These are phyloP conservation scores for Monomorium pharaonis DNA, from an alignment of 1,140 invertebrate genomes.

Conservation along the genomic window DNA sequence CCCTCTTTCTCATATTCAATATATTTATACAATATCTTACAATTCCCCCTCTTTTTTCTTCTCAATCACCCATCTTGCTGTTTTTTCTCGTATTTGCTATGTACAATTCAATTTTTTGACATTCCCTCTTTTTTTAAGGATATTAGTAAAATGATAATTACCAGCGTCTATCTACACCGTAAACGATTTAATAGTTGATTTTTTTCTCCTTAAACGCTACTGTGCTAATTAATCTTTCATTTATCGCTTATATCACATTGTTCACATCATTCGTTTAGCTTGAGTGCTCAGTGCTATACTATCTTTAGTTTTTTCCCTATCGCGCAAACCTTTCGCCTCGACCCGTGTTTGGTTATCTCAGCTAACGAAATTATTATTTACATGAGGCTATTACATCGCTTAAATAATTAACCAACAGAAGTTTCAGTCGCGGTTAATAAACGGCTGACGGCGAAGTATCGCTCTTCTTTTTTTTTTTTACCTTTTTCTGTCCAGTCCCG, in stretches of 20 bases:
- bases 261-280: constrained; percentile 69
- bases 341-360: background rate
- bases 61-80: constrained; percentile 59
- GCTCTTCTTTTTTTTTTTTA: background rate
- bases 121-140: constrained; percentile 72
- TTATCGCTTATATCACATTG: constrained; percentile 85
- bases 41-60: constrained; percentile 42
- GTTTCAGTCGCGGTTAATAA: constrained; percentile 13
- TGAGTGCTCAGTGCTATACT: constrained; percentile 36
- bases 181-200: constrained; percentile 79
- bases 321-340: background rate
- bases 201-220: constrained; percentile 79
- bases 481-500: background rate
- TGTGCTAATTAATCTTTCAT: constrained; percentile 82
- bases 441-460: constrained; percentile 22
- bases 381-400: constrained; percentile 56
- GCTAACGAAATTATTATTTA: constrained; percentile 52
- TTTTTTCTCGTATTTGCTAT: constrained; percentile 78
- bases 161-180: constrained; percentile 79
- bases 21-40: constrained; percentile 64
- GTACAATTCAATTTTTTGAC: constrained; percentile 81
- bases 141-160: constrained; percentile 81
- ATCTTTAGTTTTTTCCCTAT: constrained; percentile 29
- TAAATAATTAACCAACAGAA: constrained; percentile 20
- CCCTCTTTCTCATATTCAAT: constrained; percentile 2